A percentile compares a stretch with the other conserved stretches of the same genome.
Conservation (phyloP, 2,113 vertebrate genomes). For the Ursus arctos region DNA sequence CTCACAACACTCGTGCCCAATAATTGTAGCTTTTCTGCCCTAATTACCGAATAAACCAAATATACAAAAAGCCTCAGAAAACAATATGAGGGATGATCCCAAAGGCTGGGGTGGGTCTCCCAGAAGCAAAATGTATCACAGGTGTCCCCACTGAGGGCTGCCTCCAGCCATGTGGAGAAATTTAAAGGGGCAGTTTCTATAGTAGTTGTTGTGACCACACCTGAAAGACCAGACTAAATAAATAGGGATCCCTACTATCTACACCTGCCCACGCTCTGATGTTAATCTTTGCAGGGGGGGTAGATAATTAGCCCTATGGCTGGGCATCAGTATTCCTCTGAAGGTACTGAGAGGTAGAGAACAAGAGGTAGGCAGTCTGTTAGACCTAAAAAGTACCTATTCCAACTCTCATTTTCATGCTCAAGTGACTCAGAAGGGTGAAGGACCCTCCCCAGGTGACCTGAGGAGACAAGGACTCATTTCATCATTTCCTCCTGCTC, state of each 20-base stretch:
- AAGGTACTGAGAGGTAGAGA: not conserved
- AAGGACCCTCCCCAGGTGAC: not conserved
- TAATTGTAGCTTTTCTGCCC: not conserved
- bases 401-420: not conserved
- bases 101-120: not conserved
- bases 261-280: not conserved
- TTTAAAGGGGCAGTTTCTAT: not conserved
- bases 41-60: not conserved
- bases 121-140: not conserved
- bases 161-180: accelerated
- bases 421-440: not conserved
- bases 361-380: not conserved
- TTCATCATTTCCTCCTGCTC: not conserved
- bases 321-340: not conserved
- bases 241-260: too few species aligned
- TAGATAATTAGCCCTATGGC: not conserved
- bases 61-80: not conserved
- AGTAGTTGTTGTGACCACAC: not conserved
- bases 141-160: not conserved
- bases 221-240: not conserved
- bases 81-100: not conserved
- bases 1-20: not conserved
- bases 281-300: not conserved
- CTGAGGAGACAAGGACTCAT: not conserved
- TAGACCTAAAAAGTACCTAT: not conserved